These are phyloP conservation scores for Tigriopus japonicus DNA, from an alignment of 1,140 invertebrate genomes.

Conservation along the genomic window DNA sequence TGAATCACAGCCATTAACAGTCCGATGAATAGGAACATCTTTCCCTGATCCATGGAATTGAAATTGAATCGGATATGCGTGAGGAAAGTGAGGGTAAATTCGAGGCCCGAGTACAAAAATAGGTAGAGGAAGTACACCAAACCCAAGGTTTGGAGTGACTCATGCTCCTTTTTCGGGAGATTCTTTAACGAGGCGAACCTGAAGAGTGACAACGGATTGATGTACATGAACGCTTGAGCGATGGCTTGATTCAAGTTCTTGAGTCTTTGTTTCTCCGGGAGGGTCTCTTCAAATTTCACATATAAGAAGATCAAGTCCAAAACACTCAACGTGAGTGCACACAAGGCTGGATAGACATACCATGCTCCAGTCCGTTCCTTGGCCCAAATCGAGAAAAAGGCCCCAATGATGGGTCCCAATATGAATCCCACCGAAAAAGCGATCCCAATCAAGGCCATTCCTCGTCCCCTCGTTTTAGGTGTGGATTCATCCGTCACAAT, in stretches of 20 bases:
- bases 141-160: slow-evolving; percentile 34
- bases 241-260: slow-evolving; percentile 42
- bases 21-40: slow-evolving; percentile 90
- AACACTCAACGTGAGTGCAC: slow-evolving; percentile 56
- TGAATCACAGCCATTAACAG: slow-evolving; percentile 81
- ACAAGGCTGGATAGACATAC: slow-evolving; percentile 62
- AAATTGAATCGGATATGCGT: slow-evolving; percentile 83
- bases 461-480: slow-evolving; percentile 56
- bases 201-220: slow-evolving; percentile 47
- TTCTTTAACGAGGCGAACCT: slow-evolving; percentile 30
- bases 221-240: slow-evolving; percentile 48
- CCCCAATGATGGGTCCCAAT: slow-evolving; percentile 82
- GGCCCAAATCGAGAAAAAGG: slow-evolving; percentile 58
- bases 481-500: slow-evolving; percentile 82
- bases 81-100: slow-evolving; percentile 93
- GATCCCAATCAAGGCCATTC: slow-evolving; percentile 91
- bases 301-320: slow-evolving; percentile 57
- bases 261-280: slow-evolving; percentile 43
- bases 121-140: slow-evolving; percentile 82
- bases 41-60: slow-evolving; percentile 86
- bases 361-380: slow-evolving; percentile 38
- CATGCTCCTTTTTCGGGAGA: not conserved
- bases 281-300: slow-evolving; percentile 62
- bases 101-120: slow-evolving; percentile 88
- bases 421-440: slow-evolving; percentile 96